Percentiles rank a stretch among this genome's conserved stretches.
These are phyloP conservation scores for Anhinga anhinga DNA, from an alignment of 2,113 vertebrate species.

Conservation along the genomic window DNA sequence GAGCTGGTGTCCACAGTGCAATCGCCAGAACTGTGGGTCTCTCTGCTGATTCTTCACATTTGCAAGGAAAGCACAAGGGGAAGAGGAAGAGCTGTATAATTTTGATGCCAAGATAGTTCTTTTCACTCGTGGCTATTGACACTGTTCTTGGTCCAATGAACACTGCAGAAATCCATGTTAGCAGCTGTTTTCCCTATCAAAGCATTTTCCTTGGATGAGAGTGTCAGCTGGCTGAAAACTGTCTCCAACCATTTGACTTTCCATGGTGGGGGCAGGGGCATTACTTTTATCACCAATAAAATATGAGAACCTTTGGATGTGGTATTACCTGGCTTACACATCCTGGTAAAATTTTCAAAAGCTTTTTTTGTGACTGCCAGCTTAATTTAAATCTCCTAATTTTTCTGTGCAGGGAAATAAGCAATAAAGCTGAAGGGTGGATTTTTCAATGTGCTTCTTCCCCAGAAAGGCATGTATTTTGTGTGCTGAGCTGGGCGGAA, in stretches of 20 bases:
- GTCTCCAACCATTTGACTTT: constrained; percentile 58
- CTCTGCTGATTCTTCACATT: neutral
- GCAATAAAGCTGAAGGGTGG: neutral
- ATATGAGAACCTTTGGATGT: constrained; percentile 17
- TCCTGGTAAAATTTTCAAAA: constrained; percentile 7
- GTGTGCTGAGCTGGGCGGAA: neutral
- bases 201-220: constrained; percentile 53
- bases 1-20: neutral
- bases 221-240: constrained; percentile 53
- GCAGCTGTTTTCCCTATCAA: constrained; percentile 64
- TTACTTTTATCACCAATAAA: constrained; percentile 40
- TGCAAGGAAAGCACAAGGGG: neutral
- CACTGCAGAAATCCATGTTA: constrained; percentile 26
- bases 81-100: neutral
- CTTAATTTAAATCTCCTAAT: neutral
- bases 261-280: constrained; percentile 11
- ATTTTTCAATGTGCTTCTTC: neutral
- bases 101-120: constrained; percentile 27
- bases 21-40: neutral
- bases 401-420: neutral
- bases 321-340: constrained; percentile 14
- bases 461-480: neutral
- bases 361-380: neutral
- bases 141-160: neutral
- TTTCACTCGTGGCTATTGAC: constrained; percentile 14